phyloP scores from a whole-genome alignment of 2,888 invertebrate genomes.

The Anthophora plumipes region DNA sequence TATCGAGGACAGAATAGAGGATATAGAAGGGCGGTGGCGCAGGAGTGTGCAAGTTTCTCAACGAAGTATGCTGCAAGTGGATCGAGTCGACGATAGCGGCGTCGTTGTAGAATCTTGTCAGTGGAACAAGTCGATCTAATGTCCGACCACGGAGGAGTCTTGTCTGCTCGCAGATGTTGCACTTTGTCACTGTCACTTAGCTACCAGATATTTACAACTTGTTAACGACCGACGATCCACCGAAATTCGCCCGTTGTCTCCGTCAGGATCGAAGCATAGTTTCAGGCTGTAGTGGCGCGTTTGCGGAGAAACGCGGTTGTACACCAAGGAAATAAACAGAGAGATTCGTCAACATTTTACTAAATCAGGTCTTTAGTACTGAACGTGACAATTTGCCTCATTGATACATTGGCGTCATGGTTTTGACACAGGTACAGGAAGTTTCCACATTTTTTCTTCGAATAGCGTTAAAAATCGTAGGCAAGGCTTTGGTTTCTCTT shows the following conservation, averaged over 20 bases:
- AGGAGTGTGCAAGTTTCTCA: constrained; percentile 27
- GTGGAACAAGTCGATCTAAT: constrained; percentile 56
- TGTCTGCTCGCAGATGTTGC: constrained; percentile 51
- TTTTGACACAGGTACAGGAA: too few species aligned
- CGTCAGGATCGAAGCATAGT: constrained; percentile 10
- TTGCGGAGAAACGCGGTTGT: background rate
- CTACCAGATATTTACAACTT: constrained; percentile 61
- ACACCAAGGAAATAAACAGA: background rate
- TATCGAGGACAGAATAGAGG: background rate
- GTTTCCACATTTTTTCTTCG: too few species aligned
- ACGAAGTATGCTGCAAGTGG: constrained; percentile 33
- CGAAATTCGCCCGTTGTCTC: constrained; percentile 23
- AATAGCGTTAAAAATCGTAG: too few species aligned
- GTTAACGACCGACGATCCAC: constrained; percentile 47
- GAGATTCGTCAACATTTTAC: background rate
- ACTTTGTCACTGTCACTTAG: constrained; percentile 59
- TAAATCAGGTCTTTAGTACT: too few species aligned
- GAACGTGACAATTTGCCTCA: too few species aligned
- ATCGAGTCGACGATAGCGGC: constrained; percentile 26
- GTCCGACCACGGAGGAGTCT: constrained; percentile 36
- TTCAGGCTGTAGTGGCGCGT: background rate
- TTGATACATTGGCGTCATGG: too few species aligned
- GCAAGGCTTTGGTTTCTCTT: too few species aligned
- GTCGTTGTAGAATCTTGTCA: constrained; percentile 34
- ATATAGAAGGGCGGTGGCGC: constrained; percentile 19